A percentile compares a stretch with the other conserved stretches of the same genome.
These are phyloP conservation scores for Oncopeltus fasciatus DNA, from an alignment of 1,140 invertebrate genomes.

Conservation along the genomic window DNA sequence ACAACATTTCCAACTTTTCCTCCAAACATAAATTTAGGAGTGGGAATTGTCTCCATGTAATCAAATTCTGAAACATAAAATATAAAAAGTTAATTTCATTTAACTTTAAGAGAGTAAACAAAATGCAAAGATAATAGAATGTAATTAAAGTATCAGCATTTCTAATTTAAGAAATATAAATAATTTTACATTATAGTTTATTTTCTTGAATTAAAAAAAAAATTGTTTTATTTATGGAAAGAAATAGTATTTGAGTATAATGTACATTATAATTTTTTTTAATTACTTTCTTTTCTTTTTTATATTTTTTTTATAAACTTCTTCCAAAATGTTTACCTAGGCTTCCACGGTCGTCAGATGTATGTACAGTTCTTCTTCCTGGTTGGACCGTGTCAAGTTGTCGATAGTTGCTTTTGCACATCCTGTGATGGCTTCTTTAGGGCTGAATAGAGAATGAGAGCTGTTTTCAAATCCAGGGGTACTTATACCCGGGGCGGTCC, in stretches of 20 bases:
- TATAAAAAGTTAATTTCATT: slow-evolving; percentile 14
- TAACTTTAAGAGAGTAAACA: not conserved
- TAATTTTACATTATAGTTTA: not conserved
- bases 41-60: slow-evolving; percentile 47
- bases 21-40: slow-evolving; percentile 69
- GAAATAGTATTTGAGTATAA: not conserved
- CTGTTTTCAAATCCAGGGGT: too few species aligned
- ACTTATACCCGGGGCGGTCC: too few species aligned
- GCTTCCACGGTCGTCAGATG: too few species aligned
- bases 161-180: not conserved
- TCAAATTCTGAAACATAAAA: slow-evolving; percentile 41
- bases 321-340: too few species aligned
- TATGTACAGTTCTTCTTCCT: too few species aligned
- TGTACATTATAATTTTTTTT: too few species aligned
- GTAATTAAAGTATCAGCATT: not conserved
- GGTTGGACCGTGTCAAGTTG: too few species aligned
- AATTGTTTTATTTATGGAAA: not conserved
- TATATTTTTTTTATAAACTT: too few species aligned
- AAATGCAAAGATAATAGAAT: not conserved
- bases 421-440: too few species aligned
- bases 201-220: not conserved
- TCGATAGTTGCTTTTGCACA: too few species aligned
- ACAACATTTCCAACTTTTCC: slow-evolving; percentile 65
- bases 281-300: too few species aligned
- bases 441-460: too few species aligned